Conservation (phyloP, 2,113 vertebrate species). For the Brevimyrus niger region DNA sequence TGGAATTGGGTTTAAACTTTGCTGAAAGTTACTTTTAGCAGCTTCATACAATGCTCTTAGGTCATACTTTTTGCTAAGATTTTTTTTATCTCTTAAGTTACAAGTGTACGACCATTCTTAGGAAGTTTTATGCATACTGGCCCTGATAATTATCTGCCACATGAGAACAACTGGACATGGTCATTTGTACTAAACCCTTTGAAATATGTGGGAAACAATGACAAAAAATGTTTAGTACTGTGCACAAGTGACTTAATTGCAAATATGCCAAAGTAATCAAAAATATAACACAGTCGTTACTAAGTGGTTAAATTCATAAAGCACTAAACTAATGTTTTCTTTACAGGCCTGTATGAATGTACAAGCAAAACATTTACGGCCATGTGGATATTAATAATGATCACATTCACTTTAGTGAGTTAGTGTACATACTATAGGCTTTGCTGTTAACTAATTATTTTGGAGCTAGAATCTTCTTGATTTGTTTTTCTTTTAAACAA, state of each 20-base stretch:
- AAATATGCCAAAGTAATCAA: neutral
- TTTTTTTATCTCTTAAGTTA: too few relatives aligned
- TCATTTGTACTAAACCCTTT: neutral
- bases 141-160: neutral
- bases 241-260: neutral
- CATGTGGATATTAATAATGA: neutral
- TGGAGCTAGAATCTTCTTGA: neutral
- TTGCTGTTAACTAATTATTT: neutral
- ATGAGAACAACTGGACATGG: neutral
- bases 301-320: neutral
- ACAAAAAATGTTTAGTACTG: neutral
- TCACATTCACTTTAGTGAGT: neutral
- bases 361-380: neutral
- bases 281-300: neutral
- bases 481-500: neutral
- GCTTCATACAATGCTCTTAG: too few relatives aligned
- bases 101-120: too few relatives aligned
- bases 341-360: neutral
- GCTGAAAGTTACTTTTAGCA: too few relatives aligned
- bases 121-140: too few relatives aligned
- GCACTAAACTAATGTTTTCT: neutral
- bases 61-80: too few relatives aligned
- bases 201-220: neutral
- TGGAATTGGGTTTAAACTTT: too few relatives aligned
- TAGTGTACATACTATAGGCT: neutral